These are phyloP conservation scores for Fregetta grallaria DNA, from an alignment of 2,113 vertebrate species.

Conservation along the genomic window DNA sequence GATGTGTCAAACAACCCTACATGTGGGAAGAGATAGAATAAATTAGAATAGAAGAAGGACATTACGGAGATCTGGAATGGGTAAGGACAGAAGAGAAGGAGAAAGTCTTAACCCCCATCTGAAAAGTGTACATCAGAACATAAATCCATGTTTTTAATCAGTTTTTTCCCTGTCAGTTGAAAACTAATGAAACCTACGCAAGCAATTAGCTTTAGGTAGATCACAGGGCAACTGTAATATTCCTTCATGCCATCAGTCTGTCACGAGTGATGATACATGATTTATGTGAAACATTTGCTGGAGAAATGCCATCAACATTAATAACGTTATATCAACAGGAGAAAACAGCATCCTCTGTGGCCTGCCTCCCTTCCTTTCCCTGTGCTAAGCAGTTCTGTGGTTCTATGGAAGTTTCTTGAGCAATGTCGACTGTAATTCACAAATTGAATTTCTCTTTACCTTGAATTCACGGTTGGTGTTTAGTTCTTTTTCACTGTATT, in stretches of 20 bases:
- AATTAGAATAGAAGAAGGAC: neutral
- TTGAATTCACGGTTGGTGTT: neutral
- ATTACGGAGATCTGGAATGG: neutral
- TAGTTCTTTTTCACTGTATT: neutral
- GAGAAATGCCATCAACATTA: slow-evolving; percentile 21
- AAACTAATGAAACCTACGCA: slow-evolving; percentile 15
- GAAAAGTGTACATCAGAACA: neutral
- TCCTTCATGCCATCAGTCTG: neutral
- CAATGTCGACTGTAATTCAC: neutral
- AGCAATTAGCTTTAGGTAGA: neutral
- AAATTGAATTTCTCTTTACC: neutral
- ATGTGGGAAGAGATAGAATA: neutral
- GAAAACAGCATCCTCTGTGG: neutral
- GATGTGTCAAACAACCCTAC: neutral
- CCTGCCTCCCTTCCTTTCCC: neutral
- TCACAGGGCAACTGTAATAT: neutral
- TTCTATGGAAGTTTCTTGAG: neutral
- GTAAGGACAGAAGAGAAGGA: neutral
- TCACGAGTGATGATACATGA: neutral
- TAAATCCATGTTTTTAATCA: neutral
- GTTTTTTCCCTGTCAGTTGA: neutral
- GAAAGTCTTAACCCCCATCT: neutral
- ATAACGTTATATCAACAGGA: neutral
- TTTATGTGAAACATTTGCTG: slow-evolving; percentile 22
- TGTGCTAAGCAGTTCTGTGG: neutral